Conservation (phyloP, 2,113 vertebrate species). For the Noturus placidus region DNA sequence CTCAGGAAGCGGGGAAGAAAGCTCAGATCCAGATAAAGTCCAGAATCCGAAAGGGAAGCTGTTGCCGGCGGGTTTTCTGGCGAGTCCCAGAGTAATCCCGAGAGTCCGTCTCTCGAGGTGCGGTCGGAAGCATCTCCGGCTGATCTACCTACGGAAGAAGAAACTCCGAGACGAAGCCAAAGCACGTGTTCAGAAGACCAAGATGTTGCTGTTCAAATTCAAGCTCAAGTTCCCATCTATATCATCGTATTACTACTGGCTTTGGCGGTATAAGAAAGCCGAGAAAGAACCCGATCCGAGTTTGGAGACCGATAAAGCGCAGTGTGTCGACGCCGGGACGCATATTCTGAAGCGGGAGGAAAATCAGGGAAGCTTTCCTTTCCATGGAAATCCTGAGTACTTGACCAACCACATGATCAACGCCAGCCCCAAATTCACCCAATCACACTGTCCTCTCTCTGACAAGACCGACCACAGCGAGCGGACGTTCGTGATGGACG, state of each 20-base stretch:
- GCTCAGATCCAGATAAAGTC: slow-evolving; percentile 69
- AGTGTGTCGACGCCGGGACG: neutral
- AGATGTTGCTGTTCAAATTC: slow-evolving; percentile 82
- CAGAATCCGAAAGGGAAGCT: slow-evolving; percentile 63
- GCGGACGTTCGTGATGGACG: slow-evolving; percentile 83
- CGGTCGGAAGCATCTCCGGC: slow-evolving; percentile 58
- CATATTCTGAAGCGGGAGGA: slow-evolving; percentile 21
- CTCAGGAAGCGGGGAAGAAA: slow-evolving; percentile 66
- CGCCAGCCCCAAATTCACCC: slow-evolving; percentile 43
- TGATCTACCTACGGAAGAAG: slow-evolving; percentile 76
- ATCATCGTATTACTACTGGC: slow-evolving; percentile 84
- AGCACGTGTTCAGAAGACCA: slow-evolving; percentile 75
- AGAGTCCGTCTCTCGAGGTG: slow-evolving; percentile 60
- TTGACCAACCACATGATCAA: neutral
- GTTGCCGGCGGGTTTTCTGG: slow-evolving; percentile 22
- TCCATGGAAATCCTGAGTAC: slow-evolving; percentile 40
- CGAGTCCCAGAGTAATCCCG: slow-evolving; percentile 39
- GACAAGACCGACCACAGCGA: slow-evolving; percentile 64
- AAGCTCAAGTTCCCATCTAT: slow-evolving; percentile 83
- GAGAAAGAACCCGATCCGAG: slow-evolving; percentile 17
- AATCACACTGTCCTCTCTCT: slow-evolving; percentile 51
- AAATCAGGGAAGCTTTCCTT: slow-evolving; percentile 30
- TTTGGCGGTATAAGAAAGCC: slow-evolving; percentile 76
- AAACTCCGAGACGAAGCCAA: slow-evolving; percentile 79
- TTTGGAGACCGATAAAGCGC: slow-evolving; percentile 31